Conservation (phyloP, 2,888 invertebrate species). For the Epirrhoe tristata region DNA sequence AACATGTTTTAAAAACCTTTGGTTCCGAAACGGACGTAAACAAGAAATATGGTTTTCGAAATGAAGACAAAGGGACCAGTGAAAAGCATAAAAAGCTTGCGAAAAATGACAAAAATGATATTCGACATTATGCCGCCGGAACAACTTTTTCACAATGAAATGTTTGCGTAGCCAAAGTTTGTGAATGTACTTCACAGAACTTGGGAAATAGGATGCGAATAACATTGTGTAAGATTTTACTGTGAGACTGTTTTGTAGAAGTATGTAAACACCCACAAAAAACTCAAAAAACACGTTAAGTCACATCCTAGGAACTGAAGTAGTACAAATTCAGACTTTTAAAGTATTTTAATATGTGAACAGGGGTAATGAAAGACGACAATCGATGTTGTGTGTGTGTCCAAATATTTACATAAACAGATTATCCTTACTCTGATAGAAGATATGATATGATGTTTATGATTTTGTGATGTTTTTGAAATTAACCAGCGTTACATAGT, state of each 20-base stretch:
- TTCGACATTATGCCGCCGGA: constrained; percentile 55
- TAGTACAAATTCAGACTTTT: too few species aligned
- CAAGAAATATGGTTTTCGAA: constrained; percentile 71
- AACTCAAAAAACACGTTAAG: background rate
- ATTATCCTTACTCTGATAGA: too few species aligned
- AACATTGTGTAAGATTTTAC: constrained; percentile 23
- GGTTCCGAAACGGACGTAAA: constrained; percentile 62
- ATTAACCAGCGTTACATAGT: background rate
- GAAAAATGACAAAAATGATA: constrained; percentile 65
- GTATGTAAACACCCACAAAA: background rate
- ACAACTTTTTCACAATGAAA: constrained; percentile 55
- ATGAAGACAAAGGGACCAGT: constrained; percentile 71
- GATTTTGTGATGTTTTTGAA: too few species aligned
- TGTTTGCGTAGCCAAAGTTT: constrained; percentile 36
- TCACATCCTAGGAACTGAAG: background rate
- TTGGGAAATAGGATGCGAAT: constrained; percentile 15
- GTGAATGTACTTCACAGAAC: constrained; percentile 26
- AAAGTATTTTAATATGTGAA: too few species aligned
- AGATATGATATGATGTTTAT: too few species aligned
- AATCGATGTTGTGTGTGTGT: too few species aligned
- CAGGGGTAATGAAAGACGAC: too few species aligned
- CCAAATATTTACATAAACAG: too few species aligned
- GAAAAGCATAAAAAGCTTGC: constrained; percentile 55
- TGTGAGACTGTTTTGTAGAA: background rate
- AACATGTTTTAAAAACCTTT: constrained; percentile 40